Evolutionary conservation across 2,797 vertebrate genomes (phyloP).

Genomic region (Coendou prehensilis): DNA sequence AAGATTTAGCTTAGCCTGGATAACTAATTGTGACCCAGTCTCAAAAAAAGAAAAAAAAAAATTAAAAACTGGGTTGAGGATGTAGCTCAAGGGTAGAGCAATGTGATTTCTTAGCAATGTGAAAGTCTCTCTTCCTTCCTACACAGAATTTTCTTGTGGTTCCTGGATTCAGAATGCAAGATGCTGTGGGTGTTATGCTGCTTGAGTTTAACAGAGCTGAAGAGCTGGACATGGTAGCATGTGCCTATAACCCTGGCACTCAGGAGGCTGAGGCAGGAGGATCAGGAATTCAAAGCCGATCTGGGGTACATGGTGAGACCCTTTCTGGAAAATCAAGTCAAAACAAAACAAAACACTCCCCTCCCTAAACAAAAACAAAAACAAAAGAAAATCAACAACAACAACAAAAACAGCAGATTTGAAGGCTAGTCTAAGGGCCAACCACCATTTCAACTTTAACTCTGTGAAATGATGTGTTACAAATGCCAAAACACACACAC

Average conservation of each 20-base stretch:
- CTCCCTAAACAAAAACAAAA: background rate
- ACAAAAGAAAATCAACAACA: background rate
- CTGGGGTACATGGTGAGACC: no score
- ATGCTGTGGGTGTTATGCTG: no score
- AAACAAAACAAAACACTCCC: background rate
- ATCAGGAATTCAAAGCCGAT: no score
- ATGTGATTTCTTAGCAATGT: background rate
- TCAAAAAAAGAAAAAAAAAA: background rate
- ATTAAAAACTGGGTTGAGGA: no score
- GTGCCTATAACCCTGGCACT: no score
- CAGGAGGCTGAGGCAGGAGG: no score
- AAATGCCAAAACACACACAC: background rate
- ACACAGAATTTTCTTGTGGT: background rate
- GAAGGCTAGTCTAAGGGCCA: background rate
- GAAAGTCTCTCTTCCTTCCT: background rate
- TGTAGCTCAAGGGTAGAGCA: no score
- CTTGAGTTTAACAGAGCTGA: background rate
- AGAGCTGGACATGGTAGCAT: background rate
- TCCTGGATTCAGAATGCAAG: background rate
- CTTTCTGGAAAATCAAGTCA: background rate
- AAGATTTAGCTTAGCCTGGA: background rate
- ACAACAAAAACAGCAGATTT: background rate
- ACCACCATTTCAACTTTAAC: background rate
- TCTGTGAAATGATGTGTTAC: background rate
- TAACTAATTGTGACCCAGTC: no score